phyloP scores from a whole-genome alignment of 2,797 vertebrate species.

The Phaenicophaeus curvirostris region DNA sequence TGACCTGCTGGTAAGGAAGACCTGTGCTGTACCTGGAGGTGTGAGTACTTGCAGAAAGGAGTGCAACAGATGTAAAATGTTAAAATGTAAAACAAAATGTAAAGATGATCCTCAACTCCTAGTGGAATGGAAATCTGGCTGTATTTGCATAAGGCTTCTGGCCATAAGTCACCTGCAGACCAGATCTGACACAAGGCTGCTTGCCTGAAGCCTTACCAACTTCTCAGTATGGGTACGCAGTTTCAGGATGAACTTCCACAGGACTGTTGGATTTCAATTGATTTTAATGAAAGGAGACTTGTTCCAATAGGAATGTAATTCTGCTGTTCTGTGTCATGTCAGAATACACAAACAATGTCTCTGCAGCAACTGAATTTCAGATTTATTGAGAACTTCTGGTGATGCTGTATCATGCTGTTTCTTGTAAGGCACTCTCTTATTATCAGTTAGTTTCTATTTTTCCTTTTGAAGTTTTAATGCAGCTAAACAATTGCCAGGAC shows the following conservation, averaged over 20 bases:
- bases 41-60: neutral
- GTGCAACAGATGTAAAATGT: too few relatives aligned
- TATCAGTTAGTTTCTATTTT: neutral
- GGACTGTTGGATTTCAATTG: neutral
- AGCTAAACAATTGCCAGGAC: neutral
- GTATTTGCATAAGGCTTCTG: neutral
- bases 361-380: neutral
- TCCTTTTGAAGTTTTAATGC: neutral
- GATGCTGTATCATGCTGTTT: neutral
- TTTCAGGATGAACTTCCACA: neutral
- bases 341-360: neutral
- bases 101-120: neutral
- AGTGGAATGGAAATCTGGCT: neutral
- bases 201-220: neutral
- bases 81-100: neutral
- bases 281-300: neutral
- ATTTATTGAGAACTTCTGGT: neutral
- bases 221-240: neutral
- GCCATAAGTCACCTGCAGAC: neutral
- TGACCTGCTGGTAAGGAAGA: neutral
- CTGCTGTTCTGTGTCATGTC: neutral
- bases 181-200: neutral
- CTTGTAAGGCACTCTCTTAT: neutral
- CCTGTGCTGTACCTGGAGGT: neutral
- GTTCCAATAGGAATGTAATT: neutral